These are phyloP conservation scores for Deroplatys truncata DNA, from an alignment of 2,888 invertebrate genomes.

Conservation along the genomic window DNA sequence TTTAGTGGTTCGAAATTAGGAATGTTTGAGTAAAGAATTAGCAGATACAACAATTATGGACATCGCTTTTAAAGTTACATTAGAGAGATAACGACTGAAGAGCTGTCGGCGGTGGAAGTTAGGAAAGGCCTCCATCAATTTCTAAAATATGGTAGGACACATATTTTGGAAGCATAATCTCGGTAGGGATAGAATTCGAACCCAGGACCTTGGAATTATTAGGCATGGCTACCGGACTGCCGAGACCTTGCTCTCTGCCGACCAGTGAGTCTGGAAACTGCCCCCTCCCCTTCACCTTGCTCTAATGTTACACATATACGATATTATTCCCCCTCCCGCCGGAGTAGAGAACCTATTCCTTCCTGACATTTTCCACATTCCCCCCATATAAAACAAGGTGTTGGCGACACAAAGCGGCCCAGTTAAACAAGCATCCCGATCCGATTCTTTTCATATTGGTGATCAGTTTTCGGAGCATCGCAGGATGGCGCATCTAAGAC, in stretches of 20 bases:
- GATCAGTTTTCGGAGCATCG: background rate
- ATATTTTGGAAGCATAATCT: no score
- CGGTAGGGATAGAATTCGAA: background rate
- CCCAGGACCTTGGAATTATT: background rate
- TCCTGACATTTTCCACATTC: background rate
- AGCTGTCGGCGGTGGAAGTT: no score
- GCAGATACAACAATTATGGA: no score
- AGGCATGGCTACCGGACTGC: background rate
- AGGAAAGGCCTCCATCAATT: no score
- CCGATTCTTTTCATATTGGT: background rate
- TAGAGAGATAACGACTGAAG: no score
- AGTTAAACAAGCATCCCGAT: conserved; percentile 7
- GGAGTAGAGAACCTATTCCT: background rate
- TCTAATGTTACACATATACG: conserved; percentile 1
- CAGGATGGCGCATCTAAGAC: conserved; percentile 12
- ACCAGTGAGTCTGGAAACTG: background rate
- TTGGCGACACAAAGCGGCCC: conserved; percentile 17
- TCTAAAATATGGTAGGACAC: no score
- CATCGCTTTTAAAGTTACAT: no score
- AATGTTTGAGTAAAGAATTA: no score
- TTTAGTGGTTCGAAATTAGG: no score
- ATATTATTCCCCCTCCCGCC: background rate
- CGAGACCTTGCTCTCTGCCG: background rate
- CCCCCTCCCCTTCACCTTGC: conserved; percentile 11
- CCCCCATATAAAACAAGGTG: conserved; percentile 28